These are phyloP conservation scores for Athrips mouffetella DNA, from an alignment of 2,888 invertebrate genomes.

Conservation along the genomic window DNA sequence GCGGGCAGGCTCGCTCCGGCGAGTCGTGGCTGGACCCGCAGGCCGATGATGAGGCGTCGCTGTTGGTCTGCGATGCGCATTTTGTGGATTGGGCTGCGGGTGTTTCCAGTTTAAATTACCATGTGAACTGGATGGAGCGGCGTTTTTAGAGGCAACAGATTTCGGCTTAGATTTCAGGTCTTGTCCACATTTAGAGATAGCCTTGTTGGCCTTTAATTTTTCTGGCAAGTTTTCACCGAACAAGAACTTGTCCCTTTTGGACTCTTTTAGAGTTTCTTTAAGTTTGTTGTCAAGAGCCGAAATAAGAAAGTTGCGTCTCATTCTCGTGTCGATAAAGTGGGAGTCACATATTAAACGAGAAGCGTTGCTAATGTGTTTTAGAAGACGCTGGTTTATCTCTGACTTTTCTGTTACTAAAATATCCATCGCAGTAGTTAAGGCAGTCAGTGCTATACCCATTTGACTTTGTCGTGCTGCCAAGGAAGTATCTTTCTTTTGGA, in stretches of 20 bases:
- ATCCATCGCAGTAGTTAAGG: background rate
- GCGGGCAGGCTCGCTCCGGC: background rate
- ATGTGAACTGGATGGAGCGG: background rate
- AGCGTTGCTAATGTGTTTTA: background rate
- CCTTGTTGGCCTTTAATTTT: no score
- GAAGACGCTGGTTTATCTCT: background rate
- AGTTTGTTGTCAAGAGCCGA: background rate
- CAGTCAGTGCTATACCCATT: background rate
- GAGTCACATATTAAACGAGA: background rate
- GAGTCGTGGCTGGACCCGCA: background rate
- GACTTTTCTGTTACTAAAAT: no score
- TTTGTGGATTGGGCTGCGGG: conserved; percentile 1
- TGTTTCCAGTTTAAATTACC: conserved; percentile 11
- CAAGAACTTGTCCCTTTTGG: background rate
- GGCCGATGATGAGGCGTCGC: background rate
- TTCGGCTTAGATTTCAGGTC: background rate
- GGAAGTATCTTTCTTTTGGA: background rate
- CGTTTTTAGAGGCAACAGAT: background rate
- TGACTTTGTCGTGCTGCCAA: background rate
- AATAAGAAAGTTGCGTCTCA: background rate
- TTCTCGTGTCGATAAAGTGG: background rate
- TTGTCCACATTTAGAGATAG: background rate
- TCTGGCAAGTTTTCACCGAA: background rate
- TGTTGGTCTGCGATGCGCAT: background rate
- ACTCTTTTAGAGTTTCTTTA: no score